Conservation (phyloP, 2,888 invertebrate species). For the Trichopria drosophilae region DNA sequence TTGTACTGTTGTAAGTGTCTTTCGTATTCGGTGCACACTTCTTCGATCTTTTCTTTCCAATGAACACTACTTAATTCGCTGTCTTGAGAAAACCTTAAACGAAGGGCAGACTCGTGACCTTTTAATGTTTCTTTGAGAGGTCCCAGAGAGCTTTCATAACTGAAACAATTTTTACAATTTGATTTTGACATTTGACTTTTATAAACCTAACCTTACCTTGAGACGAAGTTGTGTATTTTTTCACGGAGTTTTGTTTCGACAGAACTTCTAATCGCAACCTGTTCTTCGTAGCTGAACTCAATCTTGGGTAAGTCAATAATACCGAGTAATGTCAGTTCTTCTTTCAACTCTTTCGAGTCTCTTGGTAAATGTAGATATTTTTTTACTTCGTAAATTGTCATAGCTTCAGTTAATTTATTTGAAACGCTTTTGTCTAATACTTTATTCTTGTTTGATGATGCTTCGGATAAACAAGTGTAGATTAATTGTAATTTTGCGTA, state of each 20-base stretch:
- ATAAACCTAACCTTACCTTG: conserved; percentile 38
- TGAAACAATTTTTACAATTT: conserved; percentile 32
- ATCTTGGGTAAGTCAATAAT: conserved; percentile 45
- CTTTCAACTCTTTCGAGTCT: conserved; percentile 34
- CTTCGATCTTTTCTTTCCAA: conserved; percentile 53
- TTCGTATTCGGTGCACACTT: conserved; percentile 51
- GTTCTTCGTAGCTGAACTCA: conserved; percentile 53
- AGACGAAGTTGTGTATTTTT: conserved; percentile 45
- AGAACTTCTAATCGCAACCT: conserved; percentile 43
- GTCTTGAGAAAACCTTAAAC: conserved; percentile 38
- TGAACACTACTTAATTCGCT: conserved; percentile 43
- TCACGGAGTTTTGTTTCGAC: conserved; percentile 48
- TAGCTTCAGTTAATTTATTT: conserved; percentile 42
- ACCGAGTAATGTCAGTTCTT: conserved; percentile 44
- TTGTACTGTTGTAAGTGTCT: conserved; percentile 47
- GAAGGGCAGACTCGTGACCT: conserved; percentile 38
- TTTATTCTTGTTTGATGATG: conserved; percentile 28
- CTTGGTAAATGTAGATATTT: conserved; percentile 46
- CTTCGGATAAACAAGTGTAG: conserved; percentile 42
- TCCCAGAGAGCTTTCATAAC: conserved; percentile 46
- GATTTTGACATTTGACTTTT: conserved; percentile 7
- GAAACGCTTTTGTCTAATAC: conserved; percentile 30
- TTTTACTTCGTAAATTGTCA: conserved; percentile 40
- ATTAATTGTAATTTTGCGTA: conserved; percentile 42
- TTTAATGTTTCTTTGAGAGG: conserved; percentile 43